Evolutionary conservation across 2,888 invertebrate species (phyloP), one percentile per base, ranked within the genome.

Genomic region (Trissonchulus sp.): DNA sequence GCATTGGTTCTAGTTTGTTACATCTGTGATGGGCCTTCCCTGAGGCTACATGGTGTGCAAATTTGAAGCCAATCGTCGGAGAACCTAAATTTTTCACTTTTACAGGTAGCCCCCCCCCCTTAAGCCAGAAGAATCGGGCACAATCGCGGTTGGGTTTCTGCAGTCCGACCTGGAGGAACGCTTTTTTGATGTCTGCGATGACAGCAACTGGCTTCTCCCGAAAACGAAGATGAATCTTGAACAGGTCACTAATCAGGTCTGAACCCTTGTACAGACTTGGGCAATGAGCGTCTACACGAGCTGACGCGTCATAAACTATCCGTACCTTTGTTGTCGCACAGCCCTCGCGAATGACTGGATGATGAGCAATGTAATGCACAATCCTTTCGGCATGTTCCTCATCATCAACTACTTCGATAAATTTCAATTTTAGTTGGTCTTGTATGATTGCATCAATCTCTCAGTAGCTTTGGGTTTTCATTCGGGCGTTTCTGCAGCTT

Each of bases 231-330:
- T 79, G 35, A 1, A 78, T 38, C 28, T 74, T 73, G 69, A 68
- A 69, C n/a, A 78, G 36, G 68, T 74, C 62, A 37, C 69, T 75
- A 3, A 75, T 65, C 23, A 78, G 69, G 23, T 34, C 71, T 15
- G 77, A 79, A 18, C 78, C 79, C 3, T 73, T 34, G 60, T 79
- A 77, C 15, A 78, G 73, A 18, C 74, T 72, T 2, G 68, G 18
- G 1, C 62, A 73, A 73, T 78, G 68, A 0, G 1, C 23, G 65
- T 73, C 74, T 28, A 31, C 35, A 30, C 30, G 62, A 0, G 72
- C 74, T 1, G 77, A 77, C 2, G 76, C 81, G 76, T 81, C 81
- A 71, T 75, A 81, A 15, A 81, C 80, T 31, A 78, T 73, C 2
- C 79, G 38, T 8, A 81, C 38, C 71, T 81, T 82, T 0, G 79